These are phyloP conservation scores for Myoxocephalus aenaeus DNA, from an alignment of 2,797 vertebrate species.

Conservation along the genomic window DNA sequence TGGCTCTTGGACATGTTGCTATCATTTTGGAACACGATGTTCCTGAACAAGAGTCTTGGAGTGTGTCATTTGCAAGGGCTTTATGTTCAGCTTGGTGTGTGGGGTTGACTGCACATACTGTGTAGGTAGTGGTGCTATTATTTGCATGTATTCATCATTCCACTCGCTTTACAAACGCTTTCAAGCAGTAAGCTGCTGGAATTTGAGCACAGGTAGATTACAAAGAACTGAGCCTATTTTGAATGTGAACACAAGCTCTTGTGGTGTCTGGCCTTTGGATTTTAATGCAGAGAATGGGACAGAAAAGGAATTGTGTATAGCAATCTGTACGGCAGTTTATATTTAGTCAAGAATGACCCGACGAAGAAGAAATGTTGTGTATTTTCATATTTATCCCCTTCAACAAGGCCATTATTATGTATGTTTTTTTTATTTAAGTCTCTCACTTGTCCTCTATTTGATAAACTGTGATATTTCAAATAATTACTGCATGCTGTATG, in stretches of 20 bases:
- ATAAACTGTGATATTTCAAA: neutral
- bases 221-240: slow-evolving; percentile 63
- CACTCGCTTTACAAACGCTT: slow-evolving; percentile 53
- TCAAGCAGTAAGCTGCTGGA: slow-evolving; percentile 62
- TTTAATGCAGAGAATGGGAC: slow-evolving; percentile 35
- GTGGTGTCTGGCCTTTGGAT: slow-evolving; percentile 37
- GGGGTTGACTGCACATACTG: slow-evolving; percentile 48
- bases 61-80: slow-evolving; percentile 45
- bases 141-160: slow-evolving; percentile 53
- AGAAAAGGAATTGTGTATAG: slow-evolving; percentile 5
- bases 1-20: slow-evolving; percentile 21
- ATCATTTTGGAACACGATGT: slow-evolving; percentile 46
- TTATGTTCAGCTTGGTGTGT: slow-evolving; percentile 56
- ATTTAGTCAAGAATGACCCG: slow-evolving; percentile 2
- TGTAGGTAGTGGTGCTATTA: slow-evolving; percentile 61
- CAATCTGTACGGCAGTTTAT: neutral
- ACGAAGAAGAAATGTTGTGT: neutral
- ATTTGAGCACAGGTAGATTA: slow-evolving; percentile 71
- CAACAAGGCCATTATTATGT: neutral
- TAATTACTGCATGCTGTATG: neutral
- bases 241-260: slow-evolving; percentile 45
- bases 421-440: neutral
- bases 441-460: neutral
- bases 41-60: slow-evolving; percentile 40
- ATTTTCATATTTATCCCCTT: neutral